Percentiles rank a stretch among this genome's conserved stretches.
These are phyloP conservation scores for Pelodytes ibericus DNA, from an alignment of 2,797 vertebrate species.

Conservation along the genomic window DNA sequence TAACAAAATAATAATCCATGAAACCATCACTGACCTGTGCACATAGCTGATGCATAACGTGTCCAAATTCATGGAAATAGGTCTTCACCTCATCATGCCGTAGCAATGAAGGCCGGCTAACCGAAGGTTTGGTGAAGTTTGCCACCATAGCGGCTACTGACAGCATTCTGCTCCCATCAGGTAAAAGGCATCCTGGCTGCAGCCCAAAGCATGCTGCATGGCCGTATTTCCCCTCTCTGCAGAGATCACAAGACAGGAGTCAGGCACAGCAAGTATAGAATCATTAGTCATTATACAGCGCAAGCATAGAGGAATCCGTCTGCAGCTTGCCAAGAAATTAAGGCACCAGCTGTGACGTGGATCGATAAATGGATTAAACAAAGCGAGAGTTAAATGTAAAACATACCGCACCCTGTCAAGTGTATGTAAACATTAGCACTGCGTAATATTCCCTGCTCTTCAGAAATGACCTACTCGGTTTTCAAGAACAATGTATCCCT, in stretches of 20 bases:
- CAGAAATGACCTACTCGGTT: neutral
- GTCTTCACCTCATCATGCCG: constrained; percentile 93
- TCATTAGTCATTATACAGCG: neutral
- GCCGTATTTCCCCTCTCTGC: constrained; percentile 91
- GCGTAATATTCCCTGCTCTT: neutral
- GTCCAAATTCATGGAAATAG: constrained; percentile 95
- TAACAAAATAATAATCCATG: too few relatives aligned
- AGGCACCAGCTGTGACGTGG: neutral
- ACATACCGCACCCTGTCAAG: neutral
- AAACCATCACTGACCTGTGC: constrained; percentile 86
- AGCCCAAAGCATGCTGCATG: constrained; percentile 94
- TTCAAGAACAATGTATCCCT: too few relatives aligned
- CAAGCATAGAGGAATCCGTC: neutral
- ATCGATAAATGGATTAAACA: neutral
- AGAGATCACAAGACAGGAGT: neutral
- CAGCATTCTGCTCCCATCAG: constrained; percentile 81
- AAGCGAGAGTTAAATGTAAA: neutral
- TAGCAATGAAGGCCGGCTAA: constrained; percentile 80
- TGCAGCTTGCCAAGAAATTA: neutral
- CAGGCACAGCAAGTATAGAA: neutral
- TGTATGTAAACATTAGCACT: neutral
- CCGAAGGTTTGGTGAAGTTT: constrained; percentile 84
- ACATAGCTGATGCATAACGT: constrained; percentile 95
- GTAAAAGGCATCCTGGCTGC: constrained; percentile 83
- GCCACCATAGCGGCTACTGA: constrained; percentile 90